Percentiles rank a stretch among this genome's conserved stretches.
phyloP scores from a whole-genome alignment of 1,140 invertebrate species.

The Oryctes rhinoceros region DNA sequence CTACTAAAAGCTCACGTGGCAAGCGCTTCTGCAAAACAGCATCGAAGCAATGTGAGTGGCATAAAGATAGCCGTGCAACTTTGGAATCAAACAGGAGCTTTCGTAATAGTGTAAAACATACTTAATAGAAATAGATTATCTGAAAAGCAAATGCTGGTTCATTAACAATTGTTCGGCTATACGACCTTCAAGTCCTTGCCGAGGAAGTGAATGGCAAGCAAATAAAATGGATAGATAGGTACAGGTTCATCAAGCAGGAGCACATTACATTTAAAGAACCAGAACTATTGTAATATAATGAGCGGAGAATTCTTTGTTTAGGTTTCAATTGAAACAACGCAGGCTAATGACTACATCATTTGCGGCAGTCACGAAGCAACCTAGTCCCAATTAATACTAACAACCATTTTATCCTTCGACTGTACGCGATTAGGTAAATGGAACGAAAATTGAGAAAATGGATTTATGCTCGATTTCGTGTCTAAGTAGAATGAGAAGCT shows the following conservation, averaged over 20 bases:
- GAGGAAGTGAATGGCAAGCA: not conserved
- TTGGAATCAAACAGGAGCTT: too few relatives aligned
- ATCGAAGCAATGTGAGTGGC: too few relatives aligned
- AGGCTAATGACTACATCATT: not conserved
- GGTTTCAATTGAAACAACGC: not conserved
- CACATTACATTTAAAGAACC: not conserved
- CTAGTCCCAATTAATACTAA: not conserved
- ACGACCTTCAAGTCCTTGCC: not conserved
- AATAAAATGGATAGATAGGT: not conserved
- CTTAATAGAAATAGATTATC: not conserved
- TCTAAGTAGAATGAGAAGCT: not conserved
- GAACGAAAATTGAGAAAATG: not conserved
- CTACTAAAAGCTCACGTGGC: too few relatives aligned
- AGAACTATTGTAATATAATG: not conserved
- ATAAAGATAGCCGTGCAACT: too few relatives aligned
- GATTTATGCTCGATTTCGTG: not conserved
- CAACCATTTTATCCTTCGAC: not conserved
- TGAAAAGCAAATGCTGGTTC: not conserved
- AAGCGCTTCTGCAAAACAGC: too few relatives aligned
- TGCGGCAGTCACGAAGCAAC: not conserved
- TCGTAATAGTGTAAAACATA: too few relatives aligned
- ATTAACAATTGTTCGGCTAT: not conserved
- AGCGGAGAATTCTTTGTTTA: not conserved
- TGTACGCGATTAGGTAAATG: not conserved
- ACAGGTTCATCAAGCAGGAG: not conserved